Conservation (phyloP, 2,113 vertebrate genomes). For the Cynocephalus volans region DNA sequence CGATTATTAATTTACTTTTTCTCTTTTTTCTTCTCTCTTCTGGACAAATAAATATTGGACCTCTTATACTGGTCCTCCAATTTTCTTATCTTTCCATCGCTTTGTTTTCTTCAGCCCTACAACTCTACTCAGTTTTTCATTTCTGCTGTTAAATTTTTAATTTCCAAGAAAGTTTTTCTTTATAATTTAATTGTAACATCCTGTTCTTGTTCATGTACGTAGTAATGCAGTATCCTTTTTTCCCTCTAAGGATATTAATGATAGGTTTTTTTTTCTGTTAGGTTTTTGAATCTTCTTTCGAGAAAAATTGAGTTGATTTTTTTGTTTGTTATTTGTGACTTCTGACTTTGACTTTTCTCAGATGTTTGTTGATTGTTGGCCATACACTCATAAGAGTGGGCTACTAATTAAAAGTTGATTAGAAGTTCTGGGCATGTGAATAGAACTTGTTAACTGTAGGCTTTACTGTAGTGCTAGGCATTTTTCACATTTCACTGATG, state of each 20-base stretch:
- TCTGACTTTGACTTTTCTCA: conserved; percentile 14
- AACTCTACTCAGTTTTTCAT: background rate
- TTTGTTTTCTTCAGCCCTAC: background rate
- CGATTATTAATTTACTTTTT: background rate
- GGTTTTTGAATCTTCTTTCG: background rate
- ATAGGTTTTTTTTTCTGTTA: background rate
- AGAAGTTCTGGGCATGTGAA: background rate
- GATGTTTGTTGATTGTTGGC: conserved; percentile 11
- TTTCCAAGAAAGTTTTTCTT: conserved; percentile 18
- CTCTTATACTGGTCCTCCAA: background rate
- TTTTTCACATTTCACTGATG: background rate
- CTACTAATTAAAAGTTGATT: background rate
- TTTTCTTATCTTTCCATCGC: conserved; percentile 10
- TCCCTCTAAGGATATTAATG: background rate
- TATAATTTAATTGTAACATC: background rate
- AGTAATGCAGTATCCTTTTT: background rate
- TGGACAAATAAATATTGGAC: background rate
- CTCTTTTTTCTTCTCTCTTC: background rate
- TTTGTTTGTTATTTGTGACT: conserved; percentile 24
- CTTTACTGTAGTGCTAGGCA: background rate
- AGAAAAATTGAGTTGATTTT: background rate
- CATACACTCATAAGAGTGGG: background rate
- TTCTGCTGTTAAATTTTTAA: conserved; percentile 33
- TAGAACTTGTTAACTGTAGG: background rate
- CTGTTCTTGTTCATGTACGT: background rate